Base-by-base conservation (phyloP, 1,140 invertebrate genomes). In the Aphelinus certus region DNA sequence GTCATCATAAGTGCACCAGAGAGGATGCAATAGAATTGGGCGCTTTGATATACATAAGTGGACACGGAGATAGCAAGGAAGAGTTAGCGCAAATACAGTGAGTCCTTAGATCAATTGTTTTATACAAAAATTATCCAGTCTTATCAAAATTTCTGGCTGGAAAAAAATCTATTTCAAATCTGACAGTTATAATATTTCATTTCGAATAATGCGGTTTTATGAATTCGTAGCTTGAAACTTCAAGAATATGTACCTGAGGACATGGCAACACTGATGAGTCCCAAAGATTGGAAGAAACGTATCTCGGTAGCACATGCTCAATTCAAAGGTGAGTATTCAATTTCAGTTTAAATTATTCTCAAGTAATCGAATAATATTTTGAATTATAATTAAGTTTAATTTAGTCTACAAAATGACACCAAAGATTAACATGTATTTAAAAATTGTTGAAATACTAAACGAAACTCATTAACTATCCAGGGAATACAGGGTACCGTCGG, bases 211-310 rank as follows among this genome's bases (percentile, higher is more conserved):
- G 26, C 26, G 26, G 26, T 26, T 26, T 26, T 26, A 26, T 26
- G 26, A 26, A 26, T 26, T 26, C 26, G 63, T 75, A 90, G 90
- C 26, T 90, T 92, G 79, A 89, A 93, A 78, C 81, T 96, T 48
- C 88, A 92, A 71, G 94, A 96, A 68, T 88, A 97, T 47, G 85
- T 98, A 69, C 96, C 96, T 1, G 85, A 90, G 47, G 95, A 98
- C 88, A 85, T 97, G 75, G 81, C 94, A 6, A 94, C 92, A 79
- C 84, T 91, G 63, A 91, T 93, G 79, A 92, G 91, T 69, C 85
- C 91, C 43, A 92, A 91, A 48, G 95, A 97, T 77, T 98, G 96
- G 96, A 95, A 95, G 82, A 93, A 93, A 77, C 87, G 89, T 49
- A 94, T 98, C 46, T 84, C 89, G 6, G 83, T 89, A 58, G 89